Conservation (phyloP, 2,888 invertebrate genomes). For the Rhagophthalmus giganteus region DNA sequence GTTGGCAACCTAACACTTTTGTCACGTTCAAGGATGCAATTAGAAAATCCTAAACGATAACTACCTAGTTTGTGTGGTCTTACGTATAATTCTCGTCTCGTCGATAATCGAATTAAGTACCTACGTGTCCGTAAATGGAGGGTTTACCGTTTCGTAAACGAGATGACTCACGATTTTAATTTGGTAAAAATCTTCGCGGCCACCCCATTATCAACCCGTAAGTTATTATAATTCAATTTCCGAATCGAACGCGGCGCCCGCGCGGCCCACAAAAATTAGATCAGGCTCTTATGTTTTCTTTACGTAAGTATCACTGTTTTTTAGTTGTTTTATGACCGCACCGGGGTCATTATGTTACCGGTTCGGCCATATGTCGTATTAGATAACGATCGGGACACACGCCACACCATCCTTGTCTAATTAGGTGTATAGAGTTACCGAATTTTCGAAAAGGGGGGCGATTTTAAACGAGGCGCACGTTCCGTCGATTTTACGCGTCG, state of each 20-base stretch:
- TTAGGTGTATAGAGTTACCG: slow-evolving; percentile 34
- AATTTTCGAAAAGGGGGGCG: slow-evolving; percentile 18
- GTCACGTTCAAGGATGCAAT: not conserved
- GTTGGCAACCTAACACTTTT: not conserved
- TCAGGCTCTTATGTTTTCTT: not conserved
- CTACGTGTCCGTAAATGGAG: not conserved
- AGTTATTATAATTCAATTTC: slow-evolving; percentile 23
- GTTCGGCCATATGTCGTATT: slow-evolving; percentile 37
- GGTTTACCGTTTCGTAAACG: not conserved
- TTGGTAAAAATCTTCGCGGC: not conserved
- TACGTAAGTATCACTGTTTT: not conserved
- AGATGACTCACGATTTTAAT: not conserved
- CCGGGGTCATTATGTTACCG: slow-evolving; percentile 33
- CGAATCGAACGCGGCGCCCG: slow-evolving; percentile 8
- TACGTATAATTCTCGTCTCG: not conserved
- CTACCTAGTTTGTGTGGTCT: not conserved
- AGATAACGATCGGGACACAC: slow-evolving; percentile 37
- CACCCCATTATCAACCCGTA: not conserved
- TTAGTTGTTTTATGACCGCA: slow-evolving; percentile 8
- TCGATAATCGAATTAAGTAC: not conserved
- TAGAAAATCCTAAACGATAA: not conserved
- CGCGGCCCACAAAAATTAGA: not conserved
- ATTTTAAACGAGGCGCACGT: slow-evolving; percentile 32
- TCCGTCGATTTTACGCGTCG: slow-evolving; percentile 31
- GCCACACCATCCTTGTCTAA: slow-evolving; percentile 33